Base-by-base conservation (phyloP, 2,797 vertebrate species). In the Crenuchus spilurus region DNA sequence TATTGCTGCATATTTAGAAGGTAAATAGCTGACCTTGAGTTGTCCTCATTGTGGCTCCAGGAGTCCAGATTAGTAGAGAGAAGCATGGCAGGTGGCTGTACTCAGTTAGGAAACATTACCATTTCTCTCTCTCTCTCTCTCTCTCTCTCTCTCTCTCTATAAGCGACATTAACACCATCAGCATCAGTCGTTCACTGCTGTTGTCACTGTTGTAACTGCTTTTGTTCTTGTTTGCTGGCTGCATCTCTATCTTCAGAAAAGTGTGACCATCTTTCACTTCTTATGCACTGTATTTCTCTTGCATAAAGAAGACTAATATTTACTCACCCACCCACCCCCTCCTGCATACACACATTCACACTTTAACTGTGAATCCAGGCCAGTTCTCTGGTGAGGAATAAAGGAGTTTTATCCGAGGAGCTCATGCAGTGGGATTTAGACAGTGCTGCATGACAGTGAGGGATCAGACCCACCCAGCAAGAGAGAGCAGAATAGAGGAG, bases 351-450 rank as follows among this genome's bases (percentile, higher is more conserved):
- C 30, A 68, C 22, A 52, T 16, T 18, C 46, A 31, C 58, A 51
- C 52, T 18, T 8, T 26, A 42, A 31, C 52, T 65, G 67, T 30
- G 61, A 77, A 91, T 88, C 78, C 84, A 88, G 90, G 89, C 74
- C 88, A 90, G 84, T 80, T 76, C 87, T 90, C 87, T 61, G 26
- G 80, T 82, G 87, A 76, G 86, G 49, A 79, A 82, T 58, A 57
- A 78, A 62, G 49, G 44, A 73, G 82, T 84, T 85, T 90, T 90
- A 90, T 89, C 86, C 6, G 79, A 44, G 75, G 76, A 81, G 44
- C 37, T 71, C 77, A 74, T 41, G 18, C 57, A 26, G 72, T 80
- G 82, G 85, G 33, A 51, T 75, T 88, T 65, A 72, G 42, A 24
- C 14, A 1, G 39, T 26, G 13, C 42, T 69, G 70, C 72, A 77